Conservation (phyloP, 2,888 invertebrate genomes). For the Campoletis raptor region DNA sequence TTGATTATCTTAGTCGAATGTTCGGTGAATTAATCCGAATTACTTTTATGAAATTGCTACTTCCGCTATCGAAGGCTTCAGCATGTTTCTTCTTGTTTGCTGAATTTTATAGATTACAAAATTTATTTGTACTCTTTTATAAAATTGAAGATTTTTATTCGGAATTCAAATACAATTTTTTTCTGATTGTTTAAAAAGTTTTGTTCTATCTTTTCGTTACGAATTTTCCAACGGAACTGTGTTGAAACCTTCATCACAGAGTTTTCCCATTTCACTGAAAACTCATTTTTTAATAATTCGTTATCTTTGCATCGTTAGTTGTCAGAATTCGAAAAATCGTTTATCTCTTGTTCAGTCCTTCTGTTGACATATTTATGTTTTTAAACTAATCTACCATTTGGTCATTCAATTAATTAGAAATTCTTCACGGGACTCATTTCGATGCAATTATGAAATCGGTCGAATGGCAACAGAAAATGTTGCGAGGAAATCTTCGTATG, state of each 20-base stretch:
- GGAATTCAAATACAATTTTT: too few species aligned
- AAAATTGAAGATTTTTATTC: too few species aligned
- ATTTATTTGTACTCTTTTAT: too few species aligned
- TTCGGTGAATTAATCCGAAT: too few species aligned
- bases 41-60: too few species aligned
- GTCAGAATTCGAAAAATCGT: not conserved
- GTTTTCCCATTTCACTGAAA: not conserved
- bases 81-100: too few species aligned
- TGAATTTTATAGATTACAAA: too few species aligned
- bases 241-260: not conserved
- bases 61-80: too few species aligned
- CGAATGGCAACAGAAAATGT: constrained; percentile 92
- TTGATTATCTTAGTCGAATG: not conserved
- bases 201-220: too few species aligned
- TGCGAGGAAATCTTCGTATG: constrained; percentile 84
- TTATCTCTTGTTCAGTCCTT: not conserved
- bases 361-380: not conserved
- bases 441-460: constrained; percentile 90
- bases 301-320: not conserved
- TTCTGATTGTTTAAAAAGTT: too few species aligned
- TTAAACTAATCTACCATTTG: not conserved
- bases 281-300: not conserved
- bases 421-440: constrained; percentile 89
- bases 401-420: constrained; percentile 86
- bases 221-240: not conserved